These are phyloP conservation scores for Serranus cabrilla DNA, from an alignment of 2,797 vertebrate genomes.

Conservation along the genomic window DNA sequence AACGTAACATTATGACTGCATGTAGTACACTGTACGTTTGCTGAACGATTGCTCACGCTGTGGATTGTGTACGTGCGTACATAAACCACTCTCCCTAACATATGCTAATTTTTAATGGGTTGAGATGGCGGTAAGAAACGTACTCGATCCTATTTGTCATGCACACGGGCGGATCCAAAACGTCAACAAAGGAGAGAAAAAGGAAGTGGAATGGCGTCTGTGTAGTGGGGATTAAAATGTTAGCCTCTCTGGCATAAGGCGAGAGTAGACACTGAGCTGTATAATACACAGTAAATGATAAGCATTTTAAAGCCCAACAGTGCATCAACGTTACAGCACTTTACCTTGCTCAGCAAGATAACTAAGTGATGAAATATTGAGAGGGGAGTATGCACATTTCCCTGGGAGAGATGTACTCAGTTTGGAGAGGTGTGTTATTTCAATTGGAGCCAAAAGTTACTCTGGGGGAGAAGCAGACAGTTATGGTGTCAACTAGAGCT, in stretches of 20 bases:
- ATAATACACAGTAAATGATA: slow-evolving; percentile 52
- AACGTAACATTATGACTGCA: slow-evolving; percentile 11
- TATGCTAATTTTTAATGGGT: slow-evolving; percentile 26
- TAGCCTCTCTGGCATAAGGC: slow-evolving; percentile 35
- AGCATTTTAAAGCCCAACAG: slow-evolving; percentile 47
- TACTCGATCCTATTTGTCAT: slow-evolving; percentile 62
- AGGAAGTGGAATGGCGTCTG: slow-evolving; percentile 28
- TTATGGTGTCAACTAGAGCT: slow-evolving; percentile 20
- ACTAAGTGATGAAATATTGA: slow-evolving; percentile 38
- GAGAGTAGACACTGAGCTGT: slow-evolving; percentile 45
- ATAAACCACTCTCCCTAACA: slow-evolving; percentile 18
- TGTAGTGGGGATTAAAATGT: slow-evolving; percentile 47
- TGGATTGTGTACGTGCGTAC: not conserved
- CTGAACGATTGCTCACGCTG: slow-evolving; percentile 14
- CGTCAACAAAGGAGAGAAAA: slow-evolving; percentile 40
- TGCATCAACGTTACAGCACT: slow-evolving; percentile 37
- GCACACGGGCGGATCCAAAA: slow-evolving; percentile 34
- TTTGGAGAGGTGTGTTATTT: slow-evolving; percentile 38
- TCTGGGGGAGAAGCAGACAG: slow-evolving; percentile 5
- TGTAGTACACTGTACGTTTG: not conserved
- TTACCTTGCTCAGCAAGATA: slow-evolving; percentile 43
- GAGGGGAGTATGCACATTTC: slow-evolving; percentile 26
- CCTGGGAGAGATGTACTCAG: slow-evolving; percentile 14
- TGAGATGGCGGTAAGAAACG: slow-evolving; percentile 32
- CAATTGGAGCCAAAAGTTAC: slow-evolving; percentile 21